Evolutionary conservation across 2,797 vertebrate genomes (phyloP), one percentile per base, ranked within the genome.

Genomic region (Otus scops): DNA sequence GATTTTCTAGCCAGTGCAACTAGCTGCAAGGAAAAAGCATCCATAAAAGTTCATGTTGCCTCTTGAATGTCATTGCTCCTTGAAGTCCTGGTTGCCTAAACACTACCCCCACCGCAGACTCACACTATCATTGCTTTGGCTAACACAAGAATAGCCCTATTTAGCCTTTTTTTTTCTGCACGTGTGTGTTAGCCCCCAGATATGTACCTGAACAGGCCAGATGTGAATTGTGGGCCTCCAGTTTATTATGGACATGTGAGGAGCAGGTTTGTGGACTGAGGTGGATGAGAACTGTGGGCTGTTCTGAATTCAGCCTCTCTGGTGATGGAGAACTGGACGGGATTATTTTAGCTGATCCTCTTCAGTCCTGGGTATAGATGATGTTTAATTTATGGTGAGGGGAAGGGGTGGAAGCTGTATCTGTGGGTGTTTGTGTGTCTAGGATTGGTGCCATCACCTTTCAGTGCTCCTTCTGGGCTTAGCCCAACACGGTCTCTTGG

Each of bases 261-360:
- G 53, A 71, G 53, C 34, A 80, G 60, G 7, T 53, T 32, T 80
- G 47, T 50, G 90, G 63, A 21, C 10, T 79, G 60, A 38, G 13
- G 15, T 68, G 69, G 48, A 10, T 63, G 32, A 83, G 60, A 11
- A 36, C 26, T 56, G 36, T 68, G 74, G 39, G 14, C 50, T 80
- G 56, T 6, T 85, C 56, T 67, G 43, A 69, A 70, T 80, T 67
- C 56, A 77, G 4, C 23, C 53, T 45, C 51, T 27, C 34, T 2
- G 3, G 7, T 65, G 51, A 28, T 50, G 41, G 48, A 76, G 45
- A 13, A 32, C 39, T 30, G 67, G 30, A 11, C 24, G 54, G 85
- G 32, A 75, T 86, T 75, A 61, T 92, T 91, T 85, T 17, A 85
- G 47, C 30, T 67, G 65, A 90, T 92, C 50, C n/a, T 57, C 11